phyloP scores from a whole-genome alignment of 1,140 invertebrate species.

The Hycleus cichorii region DNA sequence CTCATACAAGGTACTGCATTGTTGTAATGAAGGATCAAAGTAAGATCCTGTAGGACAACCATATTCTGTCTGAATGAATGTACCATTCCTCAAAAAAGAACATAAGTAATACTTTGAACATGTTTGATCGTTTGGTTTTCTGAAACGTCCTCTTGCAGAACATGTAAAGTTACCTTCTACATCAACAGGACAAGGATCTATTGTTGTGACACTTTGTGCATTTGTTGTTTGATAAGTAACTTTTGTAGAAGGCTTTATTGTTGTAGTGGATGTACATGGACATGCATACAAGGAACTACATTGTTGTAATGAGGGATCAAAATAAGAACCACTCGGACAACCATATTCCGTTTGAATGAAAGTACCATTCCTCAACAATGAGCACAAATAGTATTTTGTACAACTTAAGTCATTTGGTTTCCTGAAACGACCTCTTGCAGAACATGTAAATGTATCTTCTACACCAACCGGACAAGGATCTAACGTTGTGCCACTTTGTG shows the following conservation, averaged over 20 bases:
- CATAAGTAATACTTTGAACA: conserved; percentile 10
- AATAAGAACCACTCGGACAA: conserved; percentile 2
- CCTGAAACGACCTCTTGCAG: not conserved
- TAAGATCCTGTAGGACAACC: not conserved
- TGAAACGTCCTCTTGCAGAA: no score
- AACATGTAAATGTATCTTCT: not conserved
- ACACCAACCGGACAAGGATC: not conserved
- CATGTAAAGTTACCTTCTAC: no score
- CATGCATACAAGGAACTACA: conserved; percentile 3
- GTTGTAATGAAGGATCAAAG: not conserved
- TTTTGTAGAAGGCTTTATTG: no score
- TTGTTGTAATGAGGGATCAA: not conserved
- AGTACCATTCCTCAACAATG: not conserved
- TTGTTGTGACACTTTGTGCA: no score
- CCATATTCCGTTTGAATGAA: conserved; percentile 1
- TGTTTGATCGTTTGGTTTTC: not conserved
- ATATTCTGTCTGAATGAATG: conserved; percentile 3
- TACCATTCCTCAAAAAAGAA: conserved; percentile 2
- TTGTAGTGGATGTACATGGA: conserved; percentile 1
- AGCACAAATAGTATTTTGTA: conserved; percentile 9
- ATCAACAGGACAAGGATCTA: no score
- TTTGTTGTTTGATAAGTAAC: no score
- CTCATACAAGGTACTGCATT: not conserved
- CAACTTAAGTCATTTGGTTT: conserved; percentile 5
- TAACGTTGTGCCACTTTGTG: not conserved